Evolutionary conservation across 2,888 invertebrate species (phyloP).

Genomic region (Teleiodes luculella): DNA sequence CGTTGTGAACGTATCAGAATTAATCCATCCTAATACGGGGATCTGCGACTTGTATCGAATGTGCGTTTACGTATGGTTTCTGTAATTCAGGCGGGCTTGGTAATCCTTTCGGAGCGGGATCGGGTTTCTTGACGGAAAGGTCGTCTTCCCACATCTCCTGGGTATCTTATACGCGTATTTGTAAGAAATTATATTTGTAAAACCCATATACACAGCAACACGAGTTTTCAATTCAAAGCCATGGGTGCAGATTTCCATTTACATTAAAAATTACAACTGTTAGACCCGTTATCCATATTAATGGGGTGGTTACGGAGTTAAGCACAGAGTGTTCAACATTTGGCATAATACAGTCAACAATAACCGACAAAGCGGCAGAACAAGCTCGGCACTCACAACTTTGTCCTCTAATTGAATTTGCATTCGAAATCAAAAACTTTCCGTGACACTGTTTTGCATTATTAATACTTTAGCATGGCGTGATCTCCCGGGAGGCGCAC

Average conservation of each 20-base stretch:
- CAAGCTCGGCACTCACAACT: constrained; percentile 64
- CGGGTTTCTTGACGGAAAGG: constrained; percentile 52
- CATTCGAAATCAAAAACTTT: constrained; percentile 77
- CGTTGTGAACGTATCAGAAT: constrained; percentile 59
- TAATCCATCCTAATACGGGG: constrained; percentile 67
- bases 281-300: constrained; percentile 17
- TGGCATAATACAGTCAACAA: constrained; percentile 52
- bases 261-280: constrained; percentile 6
- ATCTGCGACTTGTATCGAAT: constrained; percentile 65
- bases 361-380: constrained; percentile 55
- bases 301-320: constrained; percentile 22
- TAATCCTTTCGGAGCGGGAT: constrained; percentile 69
- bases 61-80: constrained; percentile 70
- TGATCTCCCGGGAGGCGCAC: constrained; percentile 75
- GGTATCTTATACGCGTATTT: constrained; percentile 6
- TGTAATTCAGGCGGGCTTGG: constrained; percentile 70
- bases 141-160: constrained; percentile 47
- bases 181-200: constrained; percentile 12
- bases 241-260: neutral
- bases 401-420: constrained; percentile 76
- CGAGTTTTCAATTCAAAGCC: neutral
- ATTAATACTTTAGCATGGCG: constrained; percentile 74
- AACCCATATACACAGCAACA: neutral
- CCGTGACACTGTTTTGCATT: constrained; percentile 79
- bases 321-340: constrained; percentile 52